Percentiles rank a stretch among this genome's conserved stretches.
Evolutionary conservation across 2,797 vertebrate species (phyloP).

Genomic region (Myripristis jacobus): DNA sequence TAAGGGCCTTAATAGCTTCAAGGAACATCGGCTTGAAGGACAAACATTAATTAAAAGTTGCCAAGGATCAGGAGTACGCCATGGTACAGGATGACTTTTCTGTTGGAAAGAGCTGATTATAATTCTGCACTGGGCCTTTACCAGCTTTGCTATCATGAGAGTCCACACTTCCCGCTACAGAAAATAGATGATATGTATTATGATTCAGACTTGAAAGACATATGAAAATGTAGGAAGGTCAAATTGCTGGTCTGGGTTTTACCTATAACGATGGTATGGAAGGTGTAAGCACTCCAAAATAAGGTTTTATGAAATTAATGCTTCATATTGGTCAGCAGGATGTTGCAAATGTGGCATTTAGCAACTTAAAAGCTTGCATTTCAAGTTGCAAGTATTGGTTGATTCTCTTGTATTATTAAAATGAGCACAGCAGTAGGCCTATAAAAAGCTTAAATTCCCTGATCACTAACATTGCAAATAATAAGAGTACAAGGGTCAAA

Average conservation of each 20-base stretch:
- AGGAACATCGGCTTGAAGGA: constrained; percentile 88
- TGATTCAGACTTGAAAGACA: constrained; percentile 42
- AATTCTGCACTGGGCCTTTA: constrained; percentile 78
- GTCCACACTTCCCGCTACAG: constrained; percentile 41
- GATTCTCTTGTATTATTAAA: too few species aligned
- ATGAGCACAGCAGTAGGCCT: constrained; percentile 6
- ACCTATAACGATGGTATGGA: constrained; percentile 21
- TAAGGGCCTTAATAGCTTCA: constrained; percentile 86
- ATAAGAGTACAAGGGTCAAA: too few species aligned
- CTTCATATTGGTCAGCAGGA: background rate
- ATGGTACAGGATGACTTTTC: constrained; percentile 76
- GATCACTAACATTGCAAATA: background rate
- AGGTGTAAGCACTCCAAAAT: constrained; percentile 17
- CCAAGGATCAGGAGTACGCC: constrained; percentile 82
- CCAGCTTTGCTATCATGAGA: constrained; percentile 54
- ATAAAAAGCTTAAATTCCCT: constrained; percentile 43
- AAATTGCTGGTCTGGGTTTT: constrained; percentile 15
- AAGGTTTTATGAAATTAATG: background rate
- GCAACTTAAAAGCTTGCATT: constrained; percentile 13
- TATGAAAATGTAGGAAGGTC: constrained; percentile 24
- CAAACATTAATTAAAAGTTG: constrained; percentile 93
- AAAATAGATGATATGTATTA: constrained; percentile 31
- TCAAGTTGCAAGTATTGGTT: too few species aligned
- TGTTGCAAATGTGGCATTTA: constrained; percentile 40
- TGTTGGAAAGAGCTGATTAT: constrained; percentile 82